phyloP scores from a whole-genome alignment of 2,888 invertebrate species.

The Yponomeuta malinellus region DNA sequence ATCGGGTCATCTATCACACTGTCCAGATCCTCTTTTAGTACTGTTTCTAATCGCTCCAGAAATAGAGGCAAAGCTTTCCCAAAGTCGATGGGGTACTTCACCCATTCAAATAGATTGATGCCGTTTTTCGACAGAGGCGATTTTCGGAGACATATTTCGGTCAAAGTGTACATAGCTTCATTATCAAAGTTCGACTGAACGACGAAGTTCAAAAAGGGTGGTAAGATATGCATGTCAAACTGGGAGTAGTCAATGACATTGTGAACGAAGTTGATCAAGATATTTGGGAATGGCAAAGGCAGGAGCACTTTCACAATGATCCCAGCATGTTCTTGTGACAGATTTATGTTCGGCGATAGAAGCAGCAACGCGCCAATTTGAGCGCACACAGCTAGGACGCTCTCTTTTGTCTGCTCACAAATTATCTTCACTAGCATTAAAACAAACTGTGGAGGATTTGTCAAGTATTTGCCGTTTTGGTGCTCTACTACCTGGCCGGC shows the following conservation, averaged over 20 bases:
- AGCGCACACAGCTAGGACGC: conserved; percentile 62
- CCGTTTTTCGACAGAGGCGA: conserved; percentile 78
- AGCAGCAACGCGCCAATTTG: conserved; percentile 77
- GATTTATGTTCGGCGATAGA: conserved; percentile 75
- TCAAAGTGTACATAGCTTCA: conserved; percentile 76
- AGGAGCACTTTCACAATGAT: conserved; percentile 80
- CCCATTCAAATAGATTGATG: conserved; percentile 77
- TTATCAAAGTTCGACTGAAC: conserved; percentile 69
- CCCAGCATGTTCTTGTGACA: conserved; percentile 84
- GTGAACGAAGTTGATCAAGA: conserved; percentile 79
- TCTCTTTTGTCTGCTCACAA: conserved; percentile 59
- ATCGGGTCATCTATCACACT: conserved; percentile 52
- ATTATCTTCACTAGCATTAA: conserved; percentile 73
- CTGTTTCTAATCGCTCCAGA: conserved; percentile 48
- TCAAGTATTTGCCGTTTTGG: conserved; percentile 79
- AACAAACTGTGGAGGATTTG: conserved; percentile 76
- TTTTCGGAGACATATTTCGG: conserved; percentile 80
- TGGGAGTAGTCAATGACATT: conserved; percentile 79
- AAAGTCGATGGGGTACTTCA: conserved; percentile 79
- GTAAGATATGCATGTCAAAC: conserved; percentile 84
- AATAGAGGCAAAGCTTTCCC: conserved; percentile 52
- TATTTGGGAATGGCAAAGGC: conserved; percentile 68
- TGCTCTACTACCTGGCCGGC: conserved; percentile 78
- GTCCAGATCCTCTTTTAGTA: conserved; percentile 49
- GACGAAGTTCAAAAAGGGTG: conserved; percentile 78